Base-by-base conservation (phyloP, 2,888 invertebrate genomes). In the Drosophila aldrichi region DNA sequence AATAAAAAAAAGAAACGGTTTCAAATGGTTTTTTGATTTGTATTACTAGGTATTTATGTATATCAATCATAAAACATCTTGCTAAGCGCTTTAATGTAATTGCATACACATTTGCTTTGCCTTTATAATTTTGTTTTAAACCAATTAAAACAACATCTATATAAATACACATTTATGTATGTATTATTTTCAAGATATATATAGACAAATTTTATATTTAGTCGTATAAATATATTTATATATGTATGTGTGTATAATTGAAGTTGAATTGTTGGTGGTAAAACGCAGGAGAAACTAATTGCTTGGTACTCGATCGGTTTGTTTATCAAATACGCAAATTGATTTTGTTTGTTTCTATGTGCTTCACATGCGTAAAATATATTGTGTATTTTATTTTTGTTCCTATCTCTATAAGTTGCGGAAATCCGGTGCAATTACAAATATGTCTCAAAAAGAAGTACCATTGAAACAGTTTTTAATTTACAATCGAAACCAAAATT, bases 401-500 rank as follows among this genome's bases (percentile, higher is more conserved):
- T 34, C 43, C n/a, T 34, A 61, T 55, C 38, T 49, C 29, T 57
- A 71, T 58, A 48, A 46, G 20, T 76, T 55, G 55, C 55, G 41
- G 56, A n/a, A 57, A 54, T 43, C 41, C 12, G 32, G 43, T 67
- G 36, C 46, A 67, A 29, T 41, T 74, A 49, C 25, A 52, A 59
- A 20, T 43, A 43, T 38, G 25, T 51, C 58, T 29, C 54, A 51
- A 72, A 56, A 22, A 38, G 32, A 38, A 61, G 43, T 25, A 10
- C 16, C 12, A 32, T 63, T 68, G 34, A 60, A 77, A 69, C 59
- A 46, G 25, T 60, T 71, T 58, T 70, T 72, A 68, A 89, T 89
- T 79, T 89, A 84, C 84, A 89, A 65, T 79, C 55, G 88, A 83
- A 87, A 84, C 88, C 88, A 76, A 89, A 81, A 71, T 51, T 14